These are phyloP conservation scores for Augiades crinisus DNA, from an alignment of 2,888 invertebrate genomes.

Conservation along the genomic window DNA sequence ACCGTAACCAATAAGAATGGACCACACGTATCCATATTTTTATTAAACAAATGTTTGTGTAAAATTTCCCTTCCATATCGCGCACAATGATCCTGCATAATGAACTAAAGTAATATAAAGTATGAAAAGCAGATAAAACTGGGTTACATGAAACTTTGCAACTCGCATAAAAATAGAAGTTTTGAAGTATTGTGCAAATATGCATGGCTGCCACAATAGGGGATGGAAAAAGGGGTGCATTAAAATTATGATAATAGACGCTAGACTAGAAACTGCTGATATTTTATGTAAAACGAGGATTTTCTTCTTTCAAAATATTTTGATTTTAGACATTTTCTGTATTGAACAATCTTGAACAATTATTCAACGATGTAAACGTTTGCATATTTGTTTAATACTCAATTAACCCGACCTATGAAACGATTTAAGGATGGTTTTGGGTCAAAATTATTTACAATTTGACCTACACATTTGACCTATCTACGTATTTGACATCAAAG, in stretches of 20 bases:
- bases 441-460: no score
- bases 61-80: neutral
- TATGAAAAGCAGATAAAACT: slow-evolving; percentile 11
- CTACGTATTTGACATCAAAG: no score
- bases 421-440: no score
- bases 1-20: no score
- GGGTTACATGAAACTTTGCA: slow-evolving; percentile 20
- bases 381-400: no score
- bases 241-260: slow-evolving; percentile 19
- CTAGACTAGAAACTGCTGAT: slow-evolving; percentile 7
- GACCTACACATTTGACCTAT: no score
- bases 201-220: slow-evolving; percentile 16
- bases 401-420: no score
- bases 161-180: slow-evolving; percentile 20
- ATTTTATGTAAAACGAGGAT: no score
- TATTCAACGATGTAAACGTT: no score
- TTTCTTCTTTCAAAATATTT: no score
- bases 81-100: slow-evolving; percentile 4
- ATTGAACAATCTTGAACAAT: no score
- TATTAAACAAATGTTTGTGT: neutral
- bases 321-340: no score
- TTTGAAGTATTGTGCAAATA: slow-evolving; percentile 26
- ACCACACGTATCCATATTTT: neutral
- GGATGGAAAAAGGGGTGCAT: slow-evolving; percentile 10
- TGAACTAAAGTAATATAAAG: slow-evolving; percentile 16